Percentiles rank a stretch among this genome's conserved stretches.
Evolutionary conservation across 2,797 vertebrate genomes (phyloP).

Genomic region (Gila robusta): DNA sequence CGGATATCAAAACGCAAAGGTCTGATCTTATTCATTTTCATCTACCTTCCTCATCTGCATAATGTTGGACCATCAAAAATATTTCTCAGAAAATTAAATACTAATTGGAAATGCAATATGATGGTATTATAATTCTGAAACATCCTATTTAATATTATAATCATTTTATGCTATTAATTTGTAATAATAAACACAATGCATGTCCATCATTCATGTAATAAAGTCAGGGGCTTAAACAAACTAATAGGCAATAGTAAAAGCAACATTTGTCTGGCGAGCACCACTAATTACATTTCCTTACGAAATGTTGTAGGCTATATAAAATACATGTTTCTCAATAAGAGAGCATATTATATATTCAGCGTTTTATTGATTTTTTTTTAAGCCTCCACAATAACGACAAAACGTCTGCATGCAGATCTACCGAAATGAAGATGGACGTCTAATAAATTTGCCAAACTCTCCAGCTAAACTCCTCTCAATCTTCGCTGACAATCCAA

Average conservation of each 20-base stretch:
- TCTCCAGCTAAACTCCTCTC: slow-evolving; percentile 58
- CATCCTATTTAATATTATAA: background rate
- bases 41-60: background rate
- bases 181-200: background rate
- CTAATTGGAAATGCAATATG: slow-evolving; percentile 6
- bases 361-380: slow-evolving; percentile 13
- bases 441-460: slow-evolving; percentile 56
- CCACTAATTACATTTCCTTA: background rate
- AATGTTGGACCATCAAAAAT: slow-evolving; percentile 12
- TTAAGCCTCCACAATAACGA: slow-evolving; percentile 51
- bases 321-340: slow-evolving; percentile 2
- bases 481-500: slow-evolving; percentile 64
- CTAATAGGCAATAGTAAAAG: background rate
- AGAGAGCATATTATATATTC: slow-evolving; percentile 52
- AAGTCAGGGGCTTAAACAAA: background rate
- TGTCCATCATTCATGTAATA: background rate
- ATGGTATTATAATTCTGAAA: background rate
- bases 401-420: slow-evolving; percentile 50
- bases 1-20: slow-evolving; percentile 51
- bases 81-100: slow-evolving; percentile 23
- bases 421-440: slow-evolving; percentile 66
- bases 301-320: background rate
- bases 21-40: slow-evolving; percentile 1
- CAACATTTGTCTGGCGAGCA: background rate
- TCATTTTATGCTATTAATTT: background rate